Percentiles rank a stretch among this genome's conserved stretches.
Evolutionary conservation across 2,888 invertebrate species (phyloP).

Genomic region (Caenorhabditis sp.): DNA sequence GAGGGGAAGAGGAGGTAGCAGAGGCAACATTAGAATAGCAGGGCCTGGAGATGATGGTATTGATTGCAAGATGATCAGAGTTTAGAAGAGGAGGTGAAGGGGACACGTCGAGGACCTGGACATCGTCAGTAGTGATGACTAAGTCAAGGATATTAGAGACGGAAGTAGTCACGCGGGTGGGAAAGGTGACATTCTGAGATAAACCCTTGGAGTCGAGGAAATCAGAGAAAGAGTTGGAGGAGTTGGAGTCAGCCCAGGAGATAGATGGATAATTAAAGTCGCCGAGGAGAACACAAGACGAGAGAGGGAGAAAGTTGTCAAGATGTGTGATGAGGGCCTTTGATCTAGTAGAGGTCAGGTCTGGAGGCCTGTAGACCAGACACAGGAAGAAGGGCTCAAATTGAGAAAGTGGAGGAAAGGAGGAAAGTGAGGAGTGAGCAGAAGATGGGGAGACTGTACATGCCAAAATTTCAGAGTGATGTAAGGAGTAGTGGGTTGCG

Average conservation of each 20-base stretch:
- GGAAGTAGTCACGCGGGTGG: background rate
- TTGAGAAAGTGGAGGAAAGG: too few relatives aligned
- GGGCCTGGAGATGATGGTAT: background rate
- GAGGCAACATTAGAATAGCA: too few relatives aligned
- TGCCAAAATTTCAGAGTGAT: conserved; percentile 21
- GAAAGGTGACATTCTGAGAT: conserved; percentile 2
- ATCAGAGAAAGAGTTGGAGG: background rate
- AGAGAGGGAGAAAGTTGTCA: background rate
- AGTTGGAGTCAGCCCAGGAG: background rate
- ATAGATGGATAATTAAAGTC: too few relatives aligned
- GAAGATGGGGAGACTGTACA: too few relatives aligned
- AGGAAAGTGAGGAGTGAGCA: too few relatives aligned
- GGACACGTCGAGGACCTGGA: background rate
- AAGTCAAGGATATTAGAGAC: background rate
- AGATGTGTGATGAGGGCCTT: conserved; percentile 6
- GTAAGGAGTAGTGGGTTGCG: background rate
- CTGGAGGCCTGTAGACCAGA: too few relatives aligned
- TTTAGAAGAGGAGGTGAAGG: background rate
- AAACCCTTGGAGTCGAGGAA: background rate
- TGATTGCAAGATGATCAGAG: conserved; percentile 5
- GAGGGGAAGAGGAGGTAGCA: background rate
- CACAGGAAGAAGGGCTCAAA: too few relatives aligned
- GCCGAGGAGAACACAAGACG: background rate
- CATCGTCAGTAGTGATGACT: background rate
- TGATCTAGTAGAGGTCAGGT: too few relatives aligned